Conservation (phyloP, 2,888 invertebrate species). For the Polydrusus cervinus region DNA sequence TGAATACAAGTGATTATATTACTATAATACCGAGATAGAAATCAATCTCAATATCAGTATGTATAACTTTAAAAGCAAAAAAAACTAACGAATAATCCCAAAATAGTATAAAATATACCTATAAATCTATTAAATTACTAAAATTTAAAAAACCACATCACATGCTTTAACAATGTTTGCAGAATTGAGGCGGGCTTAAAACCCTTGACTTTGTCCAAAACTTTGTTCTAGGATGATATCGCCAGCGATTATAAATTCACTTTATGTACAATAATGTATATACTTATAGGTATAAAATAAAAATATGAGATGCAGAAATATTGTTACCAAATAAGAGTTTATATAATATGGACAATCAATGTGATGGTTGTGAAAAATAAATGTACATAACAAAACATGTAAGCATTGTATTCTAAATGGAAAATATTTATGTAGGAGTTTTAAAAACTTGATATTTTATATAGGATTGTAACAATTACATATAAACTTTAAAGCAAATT, state of each 20-base stretch:
- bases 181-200: too few relatives aligned
- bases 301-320: constrained; percentile 14
- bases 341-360: constrained; percentile 29
- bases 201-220: too few relatives aligned
- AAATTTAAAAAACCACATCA: too few relatives aligned
- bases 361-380: constrained; percentile 20
- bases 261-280: background rate
- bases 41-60: too few relatives aligned
- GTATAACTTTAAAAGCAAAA: too few relatives aligned
- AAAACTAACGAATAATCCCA: too few relatives aligned
- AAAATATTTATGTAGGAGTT: constrained; percentile 8
- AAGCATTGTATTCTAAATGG: constrained; percentile 36
- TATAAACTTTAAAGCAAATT: background rate
- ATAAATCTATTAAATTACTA: too few relatives aligned
- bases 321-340: constrained; percentile 29
- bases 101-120: too few relatives aligned
- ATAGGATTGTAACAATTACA: background rate
- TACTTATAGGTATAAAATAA: background rate
- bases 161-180: too few relatives aligned
- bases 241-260: background rate
- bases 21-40: too few relatives aligned
- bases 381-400: constrained; percentile 30
- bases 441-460: constrained; percentile 1
- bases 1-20: too few relatives aligned
- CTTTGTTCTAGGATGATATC: too few relatives aligned